A percentile compares a stretch with the other conserved stretches of the same genome.
Evolutionary conservation across 2,797 vertebrate genomes (phyloP).

Genomic region (Lagodon rhomboides): DNA sequence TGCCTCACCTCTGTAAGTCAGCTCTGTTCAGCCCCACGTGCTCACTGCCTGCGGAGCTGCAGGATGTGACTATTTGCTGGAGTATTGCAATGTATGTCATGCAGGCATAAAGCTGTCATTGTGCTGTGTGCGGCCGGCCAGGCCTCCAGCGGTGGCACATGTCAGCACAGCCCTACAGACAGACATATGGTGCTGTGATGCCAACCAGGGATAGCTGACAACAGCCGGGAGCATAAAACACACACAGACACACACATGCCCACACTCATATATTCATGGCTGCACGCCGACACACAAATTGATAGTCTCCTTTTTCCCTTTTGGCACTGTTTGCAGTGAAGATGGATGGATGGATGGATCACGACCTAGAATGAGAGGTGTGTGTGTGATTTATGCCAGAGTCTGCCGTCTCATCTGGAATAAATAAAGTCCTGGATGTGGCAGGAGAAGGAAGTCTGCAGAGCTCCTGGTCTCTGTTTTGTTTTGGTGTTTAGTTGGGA

Average conservation of each 20-base stretch:
- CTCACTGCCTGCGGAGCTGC: constrained; percentile 29
- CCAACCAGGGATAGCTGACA: constrained; percentile 58
- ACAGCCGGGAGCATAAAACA: constrained; percentile 47
- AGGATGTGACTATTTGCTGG: constrained; percentile 61
- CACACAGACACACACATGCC: constrained; percentile 27
- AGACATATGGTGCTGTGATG: constrained; percentile 75
- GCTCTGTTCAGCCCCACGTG: constrained; percentile 23
- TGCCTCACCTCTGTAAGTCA: constrained; percentile 28
- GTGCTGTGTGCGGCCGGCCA: constrained; percentile 50
- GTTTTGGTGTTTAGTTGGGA: constrained; percentile 1
- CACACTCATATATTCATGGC: constrained; percentile 20
- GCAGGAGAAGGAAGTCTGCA: constrained; percentile 8
- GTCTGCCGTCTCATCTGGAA: constrained; percentile 44
- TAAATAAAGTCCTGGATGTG: constrained; percentile 30
- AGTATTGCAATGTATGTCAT: constrained; percentile 41
- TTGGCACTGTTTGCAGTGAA: constrained; percentile 39
- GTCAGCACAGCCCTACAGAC: constrained; percentile 63
- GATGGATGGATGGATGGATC: constrained; percentile 37
- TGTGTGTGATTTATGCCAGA: constrained; percentile 33
- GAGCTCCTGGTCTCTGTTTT: neutral
- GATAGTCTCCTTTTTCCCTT: constrained; percentile 21
- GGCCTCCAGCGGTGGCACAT: constrained; percentile 69
- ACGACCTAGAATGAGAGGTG: constrained; percentile 50
- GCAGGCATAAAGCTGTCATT: constrained; percentile 75
- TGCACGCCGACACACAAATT: constrained; percentile 34